Evolutionary conservation across 2,113 vertebrate genomes (phyloP).

Genomic region (Marcusenius ussheri): DNA sequence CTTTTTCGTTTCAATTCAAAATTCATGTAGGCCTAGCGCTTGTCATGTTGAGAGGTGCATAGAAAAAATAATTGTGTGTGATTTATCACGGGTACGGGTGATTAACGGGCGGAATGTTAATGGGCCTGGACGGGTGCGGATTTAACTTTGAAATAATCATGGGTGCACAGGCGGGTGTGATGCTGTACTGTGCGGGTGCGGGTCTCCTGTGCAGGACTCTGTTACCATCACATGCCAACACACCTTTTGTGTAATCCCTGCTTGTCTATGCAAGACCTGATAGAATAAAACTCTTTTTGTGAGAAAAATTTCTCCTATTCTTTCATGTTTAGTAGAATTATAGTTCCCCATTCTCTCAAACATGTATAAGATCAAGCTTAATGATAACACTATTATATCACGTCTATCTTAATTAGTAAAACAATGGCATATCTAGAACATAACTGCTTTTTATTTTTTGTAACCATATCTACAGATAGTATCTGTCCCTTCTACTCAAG

Average conservation of each 20-base stretch:
- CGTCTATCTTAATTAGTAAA: background rate
- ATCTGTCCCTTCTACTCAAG: background rate
- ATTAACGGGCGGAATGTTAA: too few species aligned
- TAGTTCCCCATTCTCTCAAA: background rate
- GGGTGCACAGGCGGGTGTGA: too few species aligned
- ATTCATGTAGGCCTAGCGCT: too few species aligned
- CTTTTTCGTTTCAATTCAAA: too few species aligned
- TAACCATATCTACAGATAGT: background rate
- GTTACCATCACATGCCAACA: slow-evolving; percentile 7
- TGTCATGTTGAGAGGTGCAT: too few species aligned
- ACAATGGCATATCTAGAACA: background rate
- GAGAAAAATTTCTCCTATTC: background rate
- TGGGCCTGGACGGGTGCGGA: too few species aligned
- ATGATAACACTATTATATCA: background rate
- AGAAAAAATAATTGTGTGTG: too few species aligned
- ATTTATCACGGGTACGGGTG: too few species aligned
- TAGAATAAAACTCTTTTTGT: background rate
- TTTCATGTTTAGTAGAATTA: slow-evolving; percentile 2
- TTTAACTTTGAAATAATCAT: too few species aligned
- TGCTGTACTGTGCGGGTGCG: too few species aligned
- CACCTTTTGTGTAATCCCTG: slow-evolving; percentile 9
- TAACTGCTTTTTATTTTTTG: background rate
- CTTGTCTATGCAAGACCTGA: background rate
- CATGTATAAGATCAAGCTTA: background rate
- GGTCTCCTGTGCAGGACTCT: too few species aligned